Evolutionary conservation across 2,888 invertebrate species (phyloP).

Genomic region (Spialia ferax): DNA sequence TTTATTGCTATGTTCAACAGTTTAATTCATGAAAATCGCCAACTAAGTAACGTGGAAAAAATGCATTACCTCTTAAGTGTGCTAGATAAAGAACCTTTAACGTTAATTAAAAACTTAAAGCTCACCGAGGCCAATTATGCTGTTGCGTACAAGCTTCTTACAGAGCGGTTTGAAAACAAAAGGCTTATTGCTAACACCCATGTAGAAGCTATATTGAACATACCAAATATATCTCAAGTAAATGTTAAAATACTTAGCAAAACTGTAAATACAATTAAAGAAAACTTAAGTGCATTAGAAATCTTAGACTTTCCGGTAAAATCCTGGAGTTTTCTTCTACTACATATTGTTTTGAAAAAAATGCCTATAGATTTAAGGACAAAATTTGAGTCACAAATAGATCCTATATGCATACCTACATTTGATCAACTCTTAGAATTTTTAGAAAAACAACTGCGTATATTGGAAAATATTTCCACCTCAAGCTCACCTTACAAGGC

Average conservation of each 20-base stretch:
- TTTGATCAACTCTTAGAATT: conserved; percentile 16
- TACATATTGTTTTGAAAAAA: conserved; percentile 12
- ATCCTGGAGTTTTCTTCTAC: conserved; percentile 16
- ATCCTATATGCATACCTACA: conserved; percentile 1
- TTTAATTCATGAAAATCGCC: neutral
- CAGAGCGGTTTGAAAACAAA: conserved; percentile 14
- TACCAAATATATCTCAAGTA: conserved; percentile 13
- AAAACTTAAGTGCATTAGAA: conserved; percentile 11
- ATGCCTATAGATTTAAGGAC: conserved; percentile 13
- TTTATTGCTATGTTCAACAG: conserved; percentile 13
- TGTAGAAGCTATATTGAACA: conserved; percentile 18
- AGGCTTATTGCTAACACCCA: conserved; percentile 18
- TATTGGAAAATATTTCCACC: conserved; percentile 8
- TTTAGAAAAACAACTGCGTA: conserved; percentile 20
- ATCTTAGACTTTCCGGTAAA: conserved; percentile 11
- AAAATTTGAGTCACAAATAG: conserved; percentile 16
- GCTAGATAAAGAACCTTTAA: conserved; percentile 7
- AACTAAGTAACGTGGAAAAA: conserved; percentile 10
- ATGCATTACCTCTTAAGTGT: conserved; percentile 23
- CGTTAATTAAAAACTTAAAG: conserved; percentile 22
- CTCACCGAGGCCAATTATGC: conserved; percentile 7
- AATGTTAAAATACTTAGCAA: conserved; percentile 5
- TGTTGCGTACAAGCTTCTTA: conserved; percentile 1
- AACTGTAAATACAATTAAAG: conserved; percentile 12
- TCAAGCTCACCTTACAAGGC: conserved; percentile 1